These are phyloP conservation scores for Ptilodon capucinus DNA, from an alignment of 2,888 invertebrate genomes.

Conservation along the genomic window DNA sequence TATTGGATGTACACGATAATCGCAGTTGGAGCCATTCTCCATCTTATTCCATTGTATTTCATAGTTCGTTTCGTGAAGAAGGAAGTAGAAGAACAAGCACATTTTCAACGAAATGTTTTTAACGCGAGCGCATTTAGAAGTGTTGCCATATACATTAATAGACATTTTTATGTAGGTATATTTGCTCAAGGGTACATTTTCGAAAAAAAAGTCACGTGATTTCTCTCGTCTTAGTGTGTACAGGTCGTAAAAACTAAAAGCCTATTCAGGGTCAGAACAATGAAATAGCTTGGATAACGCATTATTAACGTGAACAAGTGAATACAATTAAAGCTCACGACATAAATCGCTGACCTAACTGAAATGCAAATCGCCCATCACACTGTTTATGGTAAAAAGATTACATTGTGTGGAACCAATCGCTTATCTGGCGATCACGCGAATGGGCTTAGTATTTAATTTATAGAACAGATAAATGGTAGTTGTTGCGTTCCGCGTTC, in stretches of 20 bases:
- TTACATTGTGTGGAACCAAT: slow-evolving; percentile 75
- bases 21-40: too few species aligned
- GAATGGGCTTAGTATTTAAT: slow-evolving; percentile 73
- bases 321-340: slow-evolving; percentile 69
- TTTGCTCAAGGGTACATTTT: too few species aligned
- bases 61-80: too few species aligned
- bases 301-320: slow-evolving; percentile 56
- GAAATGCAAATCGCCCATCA: slow-evolving; percentile 77
- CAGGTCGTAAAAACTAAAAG: slow-evolving; percentile 50
- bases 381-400: slow-evolving; percentile 78
- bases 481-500: slow-evolving; percentile 73
- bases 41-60: too few species aligned
- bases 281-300: slow-evolving; percentile 73
- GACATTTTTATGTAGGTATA: too few species aligned
- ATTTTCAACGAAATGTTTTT: too few species aligned
- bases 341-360: slow-evolving; percentile 57
- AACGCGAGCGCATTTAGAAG: too few species aligned
- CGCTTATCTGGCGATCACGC: slow-evolving; percentile 72
- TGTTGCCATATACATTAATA: too few species aligned
- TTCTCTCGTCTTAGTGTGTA: too few species aligned
- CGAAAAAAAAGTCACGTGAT: too few species aligned
- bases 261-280: slow-evolving; percentile 68
- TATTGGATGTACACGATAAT: too few species aligned
- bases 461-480: slow-evolving; percentile 78
- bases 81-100: too few species aligned